These are phyloP conservation scores for Acanthosepion pharaonis DNA, from an alignment of 2,888 invertebrate genomes.

Conservation along the genomic window DNA sequence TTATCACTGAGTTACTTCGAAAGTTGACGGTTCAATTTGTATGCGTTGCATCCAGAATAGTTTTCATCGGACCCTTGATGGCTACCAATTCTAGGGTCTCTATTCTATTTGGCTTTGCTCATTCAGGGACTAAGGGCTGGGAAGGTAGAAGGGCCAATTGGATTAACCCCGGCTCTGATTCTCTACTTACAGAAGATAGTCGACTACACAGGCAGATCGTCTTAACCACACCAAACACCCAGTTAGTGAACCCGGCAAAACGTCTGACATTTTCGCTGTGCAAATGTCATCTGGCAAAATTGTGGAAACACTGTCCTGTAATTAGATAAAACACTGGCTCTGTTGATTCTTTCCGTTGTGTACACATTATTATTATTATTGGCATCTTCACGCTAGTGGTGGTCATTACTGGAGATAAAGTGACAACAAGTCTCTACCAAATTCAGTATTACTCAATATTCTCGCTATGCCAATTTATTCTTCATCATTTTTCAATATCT, in stretches of 20 bases:
- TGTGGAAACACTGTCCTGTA: slow-evolving; percentile 33
- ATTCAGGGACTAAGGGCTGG: background rate
- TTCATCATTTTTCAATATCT: no score
- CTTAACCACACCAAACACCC: background rate
- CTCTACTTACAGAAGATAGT: background rate
- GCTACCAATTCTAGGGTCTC: background rate
- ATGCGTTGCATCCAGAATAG: background rate
- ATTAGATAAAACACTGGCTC: background rate
- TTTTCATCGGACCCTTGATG: background rate
- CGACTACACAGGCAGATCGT: background rate
- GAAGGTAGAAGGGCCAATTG: background rate
- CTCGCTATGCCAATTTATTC: no score
- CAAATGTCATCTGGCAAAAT: background rate
- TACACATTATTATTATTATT: background rate
- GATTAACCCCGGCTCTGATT: background rate
- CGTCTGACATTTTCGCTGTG: background rate
- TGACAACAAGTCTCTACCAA: background rate
- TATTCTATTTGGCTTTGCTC: background rate
- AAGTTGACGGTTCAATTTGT: background rate
- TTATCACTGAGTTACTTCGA: background rate
- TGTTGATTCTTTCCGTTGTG: background rate
- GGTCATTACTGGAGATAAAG: background rate
- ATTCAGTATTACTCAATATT: no score
- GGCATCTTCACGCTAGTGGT: background rate
- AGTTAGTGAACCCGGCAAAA: background rate